Evolutionary conservation across 1,140 invertebrate genomes (phyloP), one percentile per base, ranked within the genome.

Genomic region (Camponotus floridanus): DNA sequence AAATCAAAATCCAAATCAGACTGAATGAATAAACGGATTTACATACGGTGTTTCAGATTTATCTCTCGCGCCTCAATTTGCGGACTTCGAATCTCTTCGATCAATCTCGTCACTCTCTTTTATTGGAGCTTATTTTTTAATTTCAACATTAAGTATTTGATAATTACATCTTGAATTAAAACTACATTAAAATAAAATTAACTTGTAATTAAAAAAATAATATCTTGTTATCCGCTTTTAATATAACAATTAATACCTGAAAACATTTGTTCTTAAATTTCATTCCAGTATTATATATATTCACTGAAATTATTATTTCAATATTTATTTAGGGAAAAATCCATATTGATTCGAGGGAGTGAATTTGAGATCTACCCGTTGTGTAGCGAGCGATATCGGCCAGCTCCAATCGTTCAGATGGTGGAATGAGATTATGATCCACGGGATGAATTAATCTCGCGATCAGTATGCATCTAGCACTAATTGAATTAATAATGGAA

Each of bases 401-500:
- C 9, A 7, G 68, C 15, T 48, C n/a, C 61, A 59, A 39, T 85
- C 73, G 74, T 33, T 85, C 62, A 68, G 48, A 68, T 31, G 51
- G 45, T 55, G 39, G n/a, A 76, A 76, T 48, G 74, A 78, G 68
- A 87, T 87, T 76, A 78, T 59, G 18, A 48, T 74, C 31, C 55
- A 21, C 55, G 59, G 21, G 33, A 76, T 61, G 76, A 42, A 81
- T 70, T 86, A 83, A 81, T 80, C 79, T 15, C 13, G 8, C 39
- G 87, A 76, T 89, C 70, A 70, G 70, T 85, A 79, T 79, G 73
- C 87, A 78, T 88, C 83, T 71, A 70, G 42, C 55, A 51, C 36
- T 67, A 51, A 86, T 80, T 89, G 83, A 86, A 89, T 89, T 86
- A 86, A 89, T 89, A 78, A 86, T 89, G 45, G 83, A 70, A 88